Evolutionary conservation across 2,888 invertebrate genomes (phyloP), one percentile per base, ranked within the genome.

Genomic region (Aromia moschata): DNA sequence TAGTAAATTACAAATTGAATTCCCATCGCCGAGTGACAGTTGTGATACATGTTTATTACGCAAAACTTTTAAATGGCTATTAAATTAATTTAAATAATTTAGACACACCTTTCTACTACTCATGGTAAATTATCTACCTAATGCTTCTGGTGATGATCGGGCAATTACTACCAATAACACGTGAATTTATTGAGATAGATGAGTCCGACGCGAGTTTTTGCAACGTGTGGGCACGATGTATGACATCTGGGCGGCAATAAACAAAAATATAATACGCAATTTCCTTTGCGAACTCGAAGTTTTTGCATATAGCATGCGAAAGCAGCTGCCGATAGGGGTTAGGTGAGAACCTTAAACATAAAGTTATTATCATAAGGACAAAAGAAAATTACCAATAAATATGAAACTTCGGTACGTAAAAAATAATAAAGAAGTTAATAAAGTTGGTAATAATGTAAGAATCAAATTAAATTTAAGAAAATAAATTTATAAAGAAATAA

Each of bases 31-130:
- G 17, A 40, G 17, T 43, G 43, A 25, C 43, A 20, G 12, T 11
- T 11, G 14, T 5, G 14, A 25, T 18, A 43, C 43, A 25, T 43
- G 25, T 43, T 43, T 43, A 43, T 43, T 43, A 43, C 25, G 12
- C 20, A 43, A 43, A 43, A 43, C 25, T 43, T 12, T 20, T 43
- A n/a, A 43, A 43, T 12, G 11, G 14, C 25, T 14, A 43, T 43
- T 7, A 43, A 43, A 18, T 25, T 43, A 18, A 43, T 43, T 43
- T 25, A 18, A 43, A 7, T 25, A 43, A 43, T 43, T 43, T 25
- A 43, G 43, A 25, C 43, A 43, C 43, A 25, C 43, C 43, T 43
- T 25, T 43, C 12, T 43, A 43, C 18, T 20, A 11, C 20, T 11
- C 14, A 43, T 43, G 7, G 18, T 20, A 43, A 25, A 43, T 43